These are phyloP conservation scores for Lamproptera curius DNA, from an alignment of 2,888 invertebrate genomes.

Conservation along the genomic window DNA sequence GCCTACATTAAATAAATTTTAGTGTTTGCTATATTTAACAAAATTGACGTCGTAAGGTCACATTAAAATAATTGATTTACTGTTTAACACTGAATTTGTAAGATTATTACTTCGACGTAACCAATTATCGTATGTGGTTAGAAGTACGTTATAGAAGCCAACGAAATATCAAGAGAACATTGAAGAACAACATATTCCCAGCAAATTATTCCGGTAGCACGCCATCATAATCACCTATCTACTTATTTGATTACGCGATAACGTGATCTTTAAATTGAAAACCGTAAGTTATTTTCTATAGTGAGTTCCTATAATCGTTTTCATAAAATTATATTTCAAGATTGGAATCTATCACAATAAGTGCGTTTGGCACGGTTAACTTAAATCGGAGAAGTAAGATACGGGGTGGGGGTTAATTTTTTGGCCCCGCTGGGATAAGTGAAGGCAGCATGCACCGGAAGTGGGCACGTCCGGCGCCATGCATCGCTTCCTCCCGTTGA, in stretches of 20 bases:
- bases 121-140: too few species aligned
- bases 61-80: too few species aligned
- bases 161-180: slow-evolving; percentile 30
- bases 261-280: slow-evolving; percentile 48
- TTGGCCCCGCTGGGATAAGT: slow-evolving; percentile 69
- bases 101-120: too few species aligned
- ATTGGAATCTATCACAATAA: slow-evolving; percentile 8
- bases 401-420: slow-evolving; percentile 37
- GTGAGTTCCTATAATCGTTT: slow-evolving; percentile 32
- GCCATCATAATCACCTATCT: slow-evolving; percentile 52
- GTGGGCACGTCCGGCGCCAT: slow-evolving; percentile 67
- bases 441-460: slow-evolving; percentile 65
- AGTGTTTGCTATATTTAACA: too few species aligned
- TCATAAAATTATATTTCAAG: slow-evolving; percentile 29
- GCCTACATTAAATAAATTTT: too few species aligned
- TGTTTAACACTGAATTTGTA: too few species aligned
- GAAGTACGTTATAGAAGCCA: too few species aligned
- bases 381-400: slow-evolving; percentile 22
- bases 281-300: slow-evolving; percentile 44
- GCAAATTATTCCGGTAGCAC: slow-evolving; percentile 68
- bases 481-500: slow-evolving; percentile 62
- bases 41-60: too few species aligned
- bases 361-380: background rate
- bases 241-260: slow-evolving; percentile 54
- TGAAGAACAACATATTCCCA: slow-evolving; percentile 32